Percentiles rank a stretch among this genome's conserved stretches.
Conservation (phyloP, 2,113 vertebrate genomes). For the Pogonocichla stellata region DNA sequence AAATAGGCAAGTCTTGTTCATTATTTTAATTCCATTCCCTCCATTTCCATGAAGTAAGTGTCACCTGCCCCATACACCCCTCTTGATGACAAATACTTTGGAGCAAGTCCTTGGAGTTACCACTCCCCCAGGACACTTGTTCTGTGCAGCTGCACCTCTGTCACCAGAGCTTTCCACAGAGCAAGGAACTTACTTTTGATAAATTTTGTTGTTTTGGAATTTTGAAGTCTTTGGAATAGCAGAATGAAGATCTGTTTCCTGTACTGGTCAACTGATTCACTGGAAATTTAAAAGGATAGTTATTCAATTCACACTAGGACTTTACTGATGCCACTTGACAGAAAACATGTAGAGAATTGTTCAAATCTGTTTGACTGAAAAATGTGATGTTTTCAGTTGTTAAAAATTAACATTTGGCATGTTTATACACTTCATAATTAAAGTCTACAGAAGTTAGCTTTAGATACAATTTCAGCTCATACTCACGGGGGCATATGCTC, state of each 20-base stretch:
- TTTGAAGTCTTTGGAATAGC: constrained; percentile 96
- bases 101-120: background rate
- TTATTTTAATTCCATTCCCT: background rate
- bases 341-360: background rate
- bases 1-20: background rate
- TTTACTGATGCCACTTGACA: background rate
- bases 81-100: background rate
- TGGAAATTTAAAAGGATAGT: constrained; percentile 62
- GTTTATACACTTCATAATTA: background rate
- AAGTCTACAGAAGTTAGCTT: background rate
- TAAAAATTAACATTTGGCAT: background rate
- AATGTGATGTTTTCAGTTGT: background rate
- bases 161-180: background rate
- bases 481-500: constrained; percentile 96
- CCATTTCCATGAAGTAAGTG: background rate
- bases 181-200: constrained; percentile 91
- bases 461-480: background rate
- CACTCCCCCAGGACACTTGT: background rate
- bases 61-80: background rate
- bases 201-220: constrained; percentile 98
- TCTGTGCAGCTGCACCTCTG: background rate
- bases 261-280: constrained; percentile 91
- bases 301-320: background rate
- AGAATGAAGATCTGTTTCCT: constrained; percentile 98
- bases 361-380: background rate